A percentile compares a stretch with the other conserved stretches of the same genome.
These are phyloP conservation scores for Isaurus tuberculatus DNA, from an alignment of 92 coral and sea anemone genomes.

Conservation along the genomic window DNA sequence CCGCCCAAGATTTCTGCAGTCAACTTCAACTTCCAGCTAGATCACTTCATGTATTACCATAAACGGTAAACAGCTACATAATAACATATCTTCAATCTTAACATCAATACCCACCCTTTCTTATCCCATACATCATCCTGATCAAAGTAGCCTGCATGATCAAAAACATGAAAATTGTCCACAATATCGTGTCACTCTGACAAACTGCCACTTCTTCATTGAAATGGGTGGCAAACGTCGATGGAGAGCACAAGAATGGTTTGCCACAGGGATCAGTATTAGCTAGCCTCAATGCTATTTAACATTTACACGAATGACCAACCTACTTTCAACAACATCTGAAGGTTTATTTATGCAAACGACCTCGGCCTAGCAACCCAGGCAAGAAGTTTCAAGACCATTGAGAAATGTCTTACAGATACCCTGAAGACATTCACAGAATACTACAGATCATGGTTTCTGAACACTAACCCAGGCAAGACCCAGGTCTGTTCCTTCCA, in stretches of 20 bases:
- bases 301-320: constrained; percentile 1
- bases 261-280: neutral
- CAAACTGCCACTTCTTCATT: neutral
- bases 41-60: too few relatives aligned
- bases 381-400: constrained; percentile 5
- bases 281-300: neutral
- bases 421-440: neutral
- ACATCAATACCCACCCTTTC: too few relatives aligned
- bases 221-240: constrained; percentile 13
- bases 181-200: neutral
- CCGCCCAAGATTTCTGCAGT: too few relatives aligned
- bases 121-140: too few relatives aligned
- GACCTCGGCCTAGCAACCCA: neutral
- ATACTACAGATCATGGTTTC: neutral
- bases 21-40: too few relatives aligned
- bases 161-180: constrained; percentile 5
- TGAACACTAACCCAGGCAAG: constrained; percentile 4
- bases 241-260: constrained; percentile 5
- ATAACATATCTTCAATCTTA: too few relatives aligned
- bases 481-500: constrained; percentile 5
- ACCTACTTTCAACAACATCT: constrained; percentile 1
- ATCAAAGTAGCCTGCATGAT: constrained; percentile 12
- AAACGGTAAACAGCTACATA: too few relatives aligned
- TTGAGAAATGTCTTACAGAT: neutral
- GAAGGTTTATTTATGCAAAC: neutral